Percentiles rank a stretch among this genome's conserved stretches.
These are phyloP conservation scores for Medauroidea extradentata DNA, from an alignment of 1,140 invertebrate genomes.

Conservation along the genomic window DNA sequence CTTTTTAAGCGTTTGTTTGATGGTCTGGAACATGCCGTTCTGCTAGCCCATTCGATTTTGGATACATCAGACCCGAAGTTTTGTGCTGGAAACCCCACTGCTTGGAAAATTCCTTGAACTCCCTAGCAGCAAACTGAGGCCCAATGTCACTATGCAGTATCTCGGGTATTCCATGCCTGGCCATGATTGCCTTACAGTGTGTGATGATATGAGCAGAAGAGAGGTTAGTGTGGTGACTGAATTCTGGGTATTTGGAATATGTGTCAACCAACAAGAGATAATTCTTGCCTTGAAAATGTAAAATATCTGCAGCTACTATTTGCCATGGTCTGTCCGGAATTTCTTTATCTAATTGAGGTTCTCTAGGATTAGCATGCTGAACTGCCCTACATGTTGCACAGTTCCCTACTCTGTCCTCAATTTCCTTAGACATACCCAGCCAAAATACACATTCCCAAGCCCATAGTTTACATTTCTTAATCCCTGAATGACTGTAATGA, in stretches of 20 bases:
- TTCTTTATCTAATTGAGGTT: not conserved
- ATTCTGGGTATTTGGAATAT: not conserved
- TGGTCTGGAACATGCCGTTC: not conserved
- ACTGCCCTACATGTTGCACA: not conserved
- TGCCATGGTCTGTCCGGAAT: not conserved
- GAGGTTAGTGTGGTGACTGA: not conserved
- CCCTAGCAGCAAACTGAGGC: not conserved
- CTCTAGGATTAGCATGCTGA: not conserved
- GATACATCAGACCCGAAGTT: not conserved
- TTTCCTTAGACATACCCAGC: not conserved
- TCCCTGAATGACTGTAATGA: constrained; percentile 2
- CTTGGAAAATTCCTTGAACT: not conserved
- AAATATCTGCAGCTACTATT: not conserved
- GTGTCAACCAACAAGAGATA: not conserved
- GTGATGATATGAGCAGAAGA: not conserved
- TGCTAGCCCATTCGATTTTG: not conserved
- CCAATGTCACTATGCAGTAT: not conserved
- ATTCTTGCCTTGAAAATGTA: not conserved
- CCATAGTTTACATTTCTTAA: not conserved
- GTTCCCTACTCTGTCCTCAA: not conserved
- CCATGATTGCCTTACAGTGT: not conserved
- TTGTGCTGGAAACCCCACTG: not conserved
- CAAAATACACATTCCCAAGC: not conserved
- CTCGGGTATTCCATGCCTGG: not conserved
- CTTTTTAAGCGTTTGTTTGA: not conserved